Percentiles rank a stretch among this genome's conserved stretches.
These are phyloP conservation scores for Philopedon plagiatum DNA, from an alignment of 2,888 invertebrate genomes.

Conservation along the genomic window DNA sequence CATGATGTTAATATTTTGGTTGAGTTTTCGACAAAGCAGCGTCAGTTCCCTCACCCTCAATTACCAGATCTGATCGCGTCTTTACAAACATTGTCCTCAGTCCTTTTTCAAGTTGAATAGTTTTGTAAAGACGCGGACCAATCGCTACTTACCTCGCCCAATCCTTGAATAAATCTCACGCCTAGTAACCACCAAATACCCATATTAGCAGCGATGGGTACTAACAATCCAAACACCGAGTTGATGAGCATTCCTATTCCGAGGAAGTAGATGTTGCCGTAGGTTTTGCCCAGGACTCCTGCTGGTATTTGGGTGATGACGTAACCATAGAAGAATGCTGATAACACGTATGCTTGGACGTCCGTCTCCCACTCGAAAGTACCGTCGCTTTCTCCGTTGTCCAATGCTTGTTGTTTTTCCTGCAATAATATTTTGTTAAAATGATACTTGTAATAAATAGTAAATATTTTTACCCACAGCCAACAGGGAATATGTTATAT, in stretches of 20 bases:
- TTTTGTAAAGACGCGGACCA: constrained; percentile 37
- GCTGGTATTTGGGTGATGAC: constrained; percentile 91
- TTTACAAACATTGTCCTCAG: constrained; percentile 26
- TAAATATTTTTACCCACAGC: no score
- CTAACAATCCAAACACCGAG: constrained; percentile 87
- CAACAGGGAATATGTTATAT: no score
- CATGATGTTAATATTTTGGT: not conserved
- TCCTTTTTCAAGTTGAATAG: not conserved
- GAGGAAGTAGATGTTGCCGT: constrained; percentile 89
- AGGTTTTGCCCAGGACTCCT: constrained; percentile 89
- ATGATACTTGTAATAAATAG: no score
- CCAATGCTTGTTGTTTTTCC: constrained; percentile 6
- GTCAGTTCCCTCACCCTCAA: constrained; percentile 21
- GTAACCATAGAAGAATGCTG: constrained; percentile 94
- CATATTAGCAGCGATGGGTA: constrained; percentile 86
- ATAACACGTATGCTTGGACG: constrained; percentile 87
- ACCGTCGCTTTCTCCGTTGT: constrained; percentile 72
- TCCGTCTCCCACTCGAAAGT: constrained; percentile 81
- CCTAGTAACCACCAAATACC: constrained; percentile 80
- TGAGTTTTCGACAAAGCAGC: constrained; percentile 34
- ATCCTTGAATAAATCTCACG: constrained; percentile 89
- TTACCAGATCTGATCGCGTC: constrained; percentile 28
- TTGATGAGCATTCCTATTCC: constrained; percentile 91
- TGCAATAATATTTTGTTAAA: not conserved
- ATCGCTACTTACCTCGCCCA: constrained; percentile 82